phyloP scores from a whole-genome alignment of 1,140 invertebrate genomes.

The Littorina saxatilis region DNA sequence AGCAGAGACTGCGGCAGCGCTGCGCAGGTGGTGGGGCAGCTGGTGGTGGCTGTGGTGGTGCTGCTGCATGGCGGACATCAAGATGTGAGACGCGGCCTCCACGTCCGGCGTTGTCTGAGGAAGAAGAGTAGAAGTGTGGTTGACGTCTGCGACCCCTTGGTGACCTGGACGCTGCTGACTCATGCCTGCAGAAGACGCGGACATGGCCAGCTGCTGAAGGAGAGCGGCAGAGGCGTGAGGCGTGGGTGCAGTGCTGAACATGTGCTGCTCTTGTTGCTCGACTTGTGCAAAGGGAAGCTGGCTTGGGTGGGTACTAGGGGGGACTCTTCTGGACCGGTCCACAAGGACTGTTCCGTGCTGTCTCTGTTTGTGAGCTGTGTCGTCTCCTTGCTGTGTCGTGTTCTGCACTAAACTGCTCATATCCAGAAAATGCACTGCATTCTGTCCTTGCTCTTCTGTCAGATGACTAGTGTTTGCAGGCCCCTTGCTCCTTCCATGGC shows the following conservation, averaged over 20 bases:
- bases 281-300: too few relatives aligned
- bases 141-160: background rate
- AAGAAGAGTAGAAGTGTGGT: background rate
- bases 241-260: background rate
- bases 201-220: conserved; percentile 27
- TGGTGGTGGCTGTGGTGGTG: too few relatives aligned
- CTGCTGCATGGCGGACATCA: conserved; percentile 28
- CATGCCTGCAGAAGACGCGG: background rate
- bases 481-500: background rate
- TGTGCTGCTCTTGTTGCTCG: background rate
- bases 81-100: background rate
- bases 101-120: conserved; percentile 22
- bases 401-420: background rate
- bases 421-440: background rate
- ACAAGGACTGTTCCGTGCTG: background rate
- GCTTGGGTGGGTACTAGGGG: too few relatives aligned
- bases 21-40: too few relatives aligned
- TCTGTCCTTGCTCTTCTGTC: background rate
- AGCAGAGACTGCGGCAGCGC: conserved; percentile 26
- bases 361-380: background rate
- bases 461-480: background rate
- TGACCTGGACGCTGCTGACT: background rate
- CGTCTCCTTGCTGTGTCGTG: background rate
- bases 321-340: too few relatives aligned
- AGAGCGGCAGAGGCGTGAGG: conserved; percentile 19